Percentiles rank a stretch among this genome's conserved stretches.
phyloP scores from a whole-genome alignment of 2,888 invertebrate species.

The Sphaeridia pumilis region DNA sequence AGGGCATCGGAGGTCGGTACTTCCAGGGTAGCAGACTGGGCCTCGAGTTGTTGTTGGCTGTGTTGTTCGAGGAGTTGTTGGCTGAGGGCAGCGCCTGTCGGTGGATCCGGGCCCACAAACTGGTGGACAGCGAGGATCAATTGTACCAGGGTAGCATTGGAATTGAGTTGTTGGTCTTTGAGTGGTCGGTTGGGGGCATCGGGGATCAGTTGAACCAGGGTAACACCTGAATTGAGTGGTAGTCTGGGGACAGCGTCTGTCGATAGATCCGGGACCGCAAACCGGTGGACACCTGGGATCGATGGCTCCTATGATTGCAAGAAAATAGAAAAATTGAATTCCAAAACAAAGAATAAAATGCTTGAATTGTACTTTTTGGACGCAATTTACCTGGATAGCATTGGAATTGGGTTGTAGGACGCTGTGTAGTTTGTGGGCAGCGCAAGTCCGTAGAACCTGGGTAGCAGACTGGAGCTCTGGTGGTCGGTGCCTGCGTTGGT shows the following conservation, averaged over 20 bases:
- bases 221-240: slow-evolving; percentile 6
- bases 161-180: slow-evolving; percentile 7
- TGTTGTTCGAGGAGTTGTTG: background rate
- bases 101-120: slow-evolving; percentile 37
- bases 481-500: slow-evolving; percentile 8
- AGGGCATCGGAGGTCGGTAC: slow-evolving; percentile 37
- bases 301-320: slow-evolving; percentile 36
- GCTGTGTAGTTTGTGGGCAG: background rate
- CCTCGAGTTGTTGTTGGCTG: background rate
- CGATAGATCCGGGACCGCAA: slow-evolving; percentile 25
- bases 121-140: slow-evolving; percentile 34
- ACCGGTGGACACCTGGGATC: slow-evolving; percentile 36
- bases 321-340: no score
- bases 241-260: background rate
- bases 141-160: slow-evolving; percentile 23
- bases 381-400: no score
- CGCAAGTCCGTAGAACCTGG: slow-evolving; percentile 33
- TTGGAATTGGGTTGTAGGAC: slow-evolving; percentile 1
- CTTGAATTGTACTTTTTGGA: slow-evolving; percentile 8
- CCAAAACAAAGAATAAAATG: slow-evolving; percentile 3
- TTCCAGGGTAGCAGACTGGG: slow-evolving; percentile 35
- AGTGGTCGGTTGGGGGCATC: slow-evolving; percentile 17
- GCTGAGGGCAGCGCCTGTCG: slow-evolving; percentile 30
- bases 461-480: slow-evolving; percentile 9
- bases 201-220: slow-evolving; percentile 1